Percentiles rank a stretch among this genome's conserved stretches.
Conservation (phyloP, 2,113 vertebrate genomes). For the Echinops telfairi region DNA sequence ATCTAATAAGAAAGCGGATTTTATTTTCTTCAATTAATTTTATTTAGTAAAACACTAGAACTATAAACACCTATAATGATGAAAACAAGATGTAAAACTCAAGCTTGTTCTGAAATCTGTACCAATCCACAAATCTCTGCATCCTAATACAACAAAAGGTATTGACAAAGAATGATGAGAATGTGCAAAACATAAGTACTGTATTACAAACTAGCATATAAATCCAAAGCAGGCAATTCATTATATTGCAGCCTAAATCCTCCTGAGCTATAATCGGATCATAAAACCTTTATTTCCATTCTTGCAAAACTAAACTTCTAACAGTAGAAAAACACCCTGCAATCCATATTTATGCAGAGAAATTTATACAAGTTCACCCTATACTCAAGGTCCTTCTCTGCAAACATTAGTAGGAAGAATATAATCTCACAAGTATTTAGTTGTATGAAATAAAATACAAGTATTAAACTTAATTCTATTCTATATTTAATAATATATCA, state of each 20-base stretch:
- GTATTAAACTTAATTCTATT: slow-evolving; percentile 41
- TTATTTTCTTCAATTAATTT: slow-evolving; percentile 37
- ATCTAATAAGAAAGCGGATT: background rate
- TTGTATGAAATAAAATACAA: background rate
- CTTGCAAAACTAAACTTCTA: slow-evolving; percentile 37
- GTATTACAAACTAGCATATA: background rate
- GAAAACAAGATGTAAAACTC: slow-evolving; percentile 39
- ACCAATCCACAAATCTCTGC: background rate
- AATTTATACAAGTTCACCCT: slow-evolving; percentile 9
- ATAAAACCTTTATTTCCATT: slow-evolving; percentile 30
- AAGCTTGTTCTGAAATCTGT: background rate
- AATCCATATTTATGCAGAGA: slow-evolving; percentile 25
- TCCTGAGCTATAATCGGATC: slow-evolving; percentile 3
- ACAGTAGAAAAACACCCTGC: slow-evolving; percentile 1
- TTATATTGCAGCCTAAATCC: background rate
- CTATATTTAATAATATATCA: slow-evolving; percentile 11
- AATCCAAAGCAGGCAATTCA: background rate
- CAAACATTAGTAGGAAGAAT: slow-evolving; percentile 39
- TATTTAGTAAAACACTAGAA: slow-evolving; percentile 54
- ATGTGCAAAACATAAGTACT: background rate
- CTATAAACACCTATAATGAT: slow-evolving; percentile 45
- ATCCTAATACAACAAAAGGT: background rate
- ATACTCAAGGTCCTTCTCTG: background rate
- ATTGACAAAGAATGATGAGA: background rate
- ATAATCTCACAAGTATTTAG: background rate